Evolutionary conservation across 2,888 invertebrate genomes (phyloP), one percentile per base, ranked within the genome.

Genomic region (Drosophila antonietae): DNA sequence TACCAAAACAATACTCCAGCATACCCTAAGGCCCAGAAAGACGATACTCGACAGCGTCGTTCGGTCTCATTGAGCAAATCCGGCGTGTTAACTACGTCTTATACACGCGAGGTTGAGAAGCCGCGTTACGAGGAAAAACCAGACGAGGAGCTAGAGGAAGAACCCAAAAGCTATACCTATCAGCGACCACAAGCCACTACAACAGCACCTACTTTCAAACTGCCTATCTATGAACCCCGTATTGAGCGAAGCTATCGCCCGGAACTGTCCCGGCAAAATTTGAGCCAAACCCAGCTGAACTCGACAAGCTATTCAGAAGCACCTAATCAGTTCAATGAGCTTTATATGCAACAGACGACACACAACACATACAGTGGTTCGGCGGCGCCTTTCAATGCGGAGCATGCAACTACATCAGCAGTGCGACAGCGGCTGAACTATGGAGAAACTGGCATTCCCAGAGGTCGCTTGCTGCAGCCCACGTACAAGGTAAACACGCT

Each of bases 41-140:
- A 75, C 3, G 39, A 70, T n/a, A 12, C 44, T 3, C 59, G 78
- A 3, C 49, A 47, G 14, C 83, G 89, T 5, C 88, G 91, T 3
- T 91, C 91, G 0, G 81, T 91, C 46, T 91, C 92, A 0, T 63
- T 92, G 33, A 75, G 87, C 0, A 92, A 91, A 56, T 90, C 91
- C 1, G 90, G 89, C 8, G 83, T 90, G 3, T 75, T 92, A 15
- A 92, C 91, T 15, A 92, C 92, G 4, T 91, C 92, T 0, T 92
- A 92, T 28, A 90, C 78, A 6, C 90, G 90, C 4, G 90, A 91
- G 51, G 57, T 76, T 6, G 28, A 76, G 6, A 37, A 60, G 74
- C 71, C 79, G 0, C 59, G 72, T 0, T 80, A 78, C 8, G 75
- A 83, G 0, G 81, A 81, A 8, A 28, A 75, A 3, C 18, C 12